Conservation (phyloP, 1,140 invertebrate genomes). For the Alviniconcha marisindica region DNA sequence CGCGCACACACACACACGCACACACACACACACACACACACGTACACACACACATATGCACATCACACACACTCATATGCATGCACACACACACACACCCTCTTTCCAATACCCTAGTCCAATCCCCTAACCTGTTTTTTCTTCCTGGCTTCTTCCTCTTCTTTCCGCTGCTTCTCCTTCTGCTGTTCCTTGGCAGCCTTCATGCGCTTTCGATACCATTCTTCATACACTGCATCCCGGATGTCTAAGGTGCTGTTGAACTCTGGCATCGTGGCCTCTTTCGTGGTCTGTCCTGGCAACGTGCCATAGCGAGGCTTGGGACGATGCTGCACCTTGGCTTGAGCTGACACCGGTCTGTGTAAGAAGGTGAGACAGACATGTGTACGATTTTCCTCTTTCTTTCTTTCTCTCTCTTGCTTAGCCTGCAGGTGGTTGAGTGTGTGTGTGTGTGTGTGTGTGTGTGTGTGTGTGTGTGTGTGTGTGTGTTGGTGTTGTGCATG, state of each 20-base stretch:
- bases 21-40: constrained; percentile 22
- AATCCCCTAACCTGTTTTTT: constrained; percentile 57
- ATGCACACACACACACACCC: constrained; percentile 10
- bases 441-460: too few species aligned
- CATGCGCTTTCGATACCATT: constrained; percentile 62
- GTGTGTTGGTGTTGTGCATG: too few species aligned
- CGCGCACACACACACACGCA: constrained; percentile 12
- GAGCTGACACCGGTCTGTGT: constrained; percentile 41
- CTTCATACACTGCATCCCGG: constrained; percentile 61
- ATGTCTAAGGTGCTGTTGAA: constrained; percentile 64
- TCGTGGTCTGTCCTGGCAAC: constrained; percentile 51
- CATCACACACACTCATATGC: constrained; percentile 5
- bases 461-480: too few species aligned
- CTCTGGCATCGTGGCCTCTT: constrained; percentile 37
- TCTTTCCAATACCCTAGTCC: neutral
- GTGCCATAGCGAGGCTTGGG: constrained; percentile 65
- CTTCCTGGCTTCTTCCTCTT: constrained; percentile 62
- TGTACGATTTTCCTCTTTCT: constrained; percentile 23
- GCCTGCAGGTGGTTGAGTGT: neutral
- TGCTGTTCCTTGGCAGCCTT: constrained; percentile 53
- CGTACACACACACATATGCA: neutral
- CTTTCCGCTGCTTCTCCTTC: constrained; percentile 60
- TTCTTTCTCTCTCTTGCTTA: neutral
- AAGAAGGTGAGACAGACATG: neutral
- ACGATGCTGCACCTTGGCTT: constrained; percentile 51